A percentile compares a stretch with the other conserved stretches of the same genome.
phyloP scores from a whole-genome alignment of 2,113 vertebrate species.

The Mesembrinibis cayennensis region DNA sequence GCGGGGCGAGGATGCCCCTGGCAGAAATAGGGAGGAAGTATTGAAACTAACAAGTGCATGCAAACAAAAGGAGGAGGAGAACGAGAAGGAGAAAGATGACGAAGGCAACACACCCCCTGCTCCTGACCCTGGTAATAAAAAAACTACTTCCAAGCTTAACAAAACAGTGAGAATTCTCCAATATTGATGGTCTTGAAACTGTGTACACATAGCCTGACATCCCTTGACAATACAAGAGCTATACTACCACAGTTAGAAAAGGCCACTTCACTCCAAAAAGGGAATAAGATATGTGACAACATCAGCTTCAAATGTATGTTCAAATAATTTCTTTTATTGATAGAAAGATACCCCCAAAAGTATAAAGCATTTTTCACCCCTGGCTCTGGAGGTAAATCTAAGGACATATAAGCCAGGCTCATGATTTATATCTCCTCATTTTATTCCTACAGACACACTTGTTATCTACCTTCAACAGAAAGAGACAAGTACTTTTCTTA shows the following conservation, averaged over 20 bases:
- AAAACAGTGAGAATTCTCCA: background rate
- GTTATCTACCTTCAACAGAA: background rate
- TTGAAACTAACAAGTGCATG: too few relatives aligned
- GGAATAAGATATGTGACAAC: background rate
- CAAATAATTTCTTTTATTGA: background rate
- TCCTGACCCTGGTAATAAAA: background rate
- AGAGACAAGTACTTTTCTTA: background rate
- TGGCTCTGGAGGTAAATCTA: background rate
- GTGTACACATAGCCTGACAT: background rate
- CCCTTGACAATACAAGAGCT: background rate
- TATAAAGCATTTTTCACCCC: background rate
- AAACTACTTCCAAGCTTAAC: background rate
- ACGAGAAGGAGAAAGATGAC: too few relatives aligned
- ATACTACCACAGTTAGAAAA: background rate
- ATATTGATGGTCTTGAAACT: background rate
- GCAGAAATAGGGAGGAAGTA: too few relatives aligned
- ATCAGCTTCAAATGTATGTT: background rate
- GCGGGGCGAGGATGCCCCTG: too few relatives aligned
- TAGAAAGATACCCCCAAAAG: background rate
- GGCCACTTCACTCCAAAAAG: background rate
- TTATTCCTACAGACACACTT: background rate
- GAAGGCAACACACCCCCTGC: too few relatives aligned
- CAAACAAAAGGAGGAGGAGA: too few relatives aligned
- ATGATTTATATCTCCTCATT: background rate
- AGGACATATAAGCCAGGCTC: background rate